Base-by-base conservation (phyloP, 2,797 vertebrate species). In the Myotis findleyi region DNA sequence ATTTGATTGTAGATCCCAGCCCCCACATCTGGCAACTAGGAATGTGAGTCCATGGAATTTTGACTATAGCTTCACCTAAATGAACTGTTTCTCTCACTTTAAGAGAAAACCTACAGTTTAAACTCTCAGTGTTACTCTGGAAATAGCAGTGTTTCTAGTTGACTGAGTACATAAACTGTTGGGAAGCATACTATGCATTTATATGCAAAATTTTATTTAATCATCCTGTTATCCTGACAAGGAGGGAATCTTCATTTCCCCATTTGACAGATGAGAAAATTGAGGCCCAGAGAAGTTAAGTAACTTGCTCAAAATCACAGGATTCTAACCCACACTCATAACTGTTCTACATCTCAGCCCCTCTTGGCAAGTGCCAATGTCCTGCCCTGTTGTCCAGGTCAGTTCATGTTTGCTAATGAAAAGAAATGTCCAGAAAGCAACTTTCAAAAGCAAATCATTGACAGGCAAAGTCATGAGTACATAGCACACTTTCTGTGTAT, bases 211-310 rank as follows among this genome's bases (percentile, higher is more conserved):
- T 76, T 83, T 73, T 73, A 47, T 68, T 30, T 44, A 51, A 23
- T 69, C 18, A 49, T 68, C 13, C 7, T 30, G 10, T 66, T 27
- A 44, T 47, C 21, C 14, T 53, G 71, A n/a, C 5, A 1, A 90
- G 21, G 13, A 83, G 66, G 38, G 11, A 38, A 59, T 75, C 88
- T 90, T 76, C 71, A 71, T 77, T 87, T 77, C 51, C 21, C 80
- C 44, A 30, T 75, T 92, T 93, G 88, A 91, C 73, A 75, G n/a
- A 94, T 53, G 36, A 87, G 71, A 73, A 96, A 84, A 84, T 23
- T 20, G 84, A 87, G 38, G 6, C 17, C 73, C 55, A 44, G 83
- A 25, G 80, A 71, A 80, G 57, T 84, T 55, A 72, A 76, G 38
- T 68, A 33, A 80, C 13, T 93, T 87, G 49, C 9, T 18, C 59